A percentile compares a stretch with the other conserved stretches of the same genome.
Conservation (phyloP, 2,797 vertebrate species). For the Gobio occitaniae region DNA sequence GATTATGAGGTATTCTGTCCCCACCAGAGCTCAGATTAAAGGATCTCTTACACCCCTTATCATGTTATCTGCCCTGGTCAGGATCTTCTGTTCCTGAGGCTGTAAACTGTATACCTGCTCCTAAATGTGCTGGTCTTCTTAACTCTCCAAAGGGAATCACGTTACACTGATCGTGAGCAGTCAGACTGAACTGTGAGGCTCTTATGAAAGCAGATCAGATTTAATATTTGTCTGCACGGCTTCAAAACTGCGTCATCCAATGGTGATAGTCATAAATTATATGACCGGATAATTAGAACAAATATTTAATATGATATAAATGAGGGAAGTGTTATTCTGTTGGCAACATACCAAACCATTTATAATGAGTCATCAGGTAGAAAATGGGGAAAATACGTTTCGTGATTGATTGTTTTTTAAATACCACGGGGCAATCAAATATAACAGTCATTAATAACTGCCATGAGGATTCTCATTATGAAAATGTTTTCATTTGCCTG, state of each 20-base stretch:
- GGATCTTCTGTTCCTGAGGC: slow-evolving; percentile 47
- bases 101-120: slow-evolving; percentile 39
- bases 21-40: slow-evolving; percentile 11
- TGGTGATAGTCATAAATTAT: neutral
- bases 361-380: neutral
- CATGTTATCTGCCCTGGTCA: slow-evolving; percentile 51
- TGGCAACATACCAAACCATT: neutral
- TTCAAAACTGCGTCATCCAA: neutral
- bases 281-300: neutral
- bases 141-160: slow-evolving; percentile 14
- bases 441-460: neutral
- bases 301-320: neutral
- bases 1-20: slow-evolving; percentile 35
- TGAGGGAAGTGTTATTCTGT: neutral
- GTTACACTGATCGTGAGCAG: slow-evolving; percentile 1
- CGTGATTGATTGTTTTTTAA: slow-evolving; percentile 13
- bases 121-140: slow-evolving; percentile 24
- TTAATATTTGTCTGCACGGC: neutral
- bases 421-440: neutral
- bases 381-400: neutral
- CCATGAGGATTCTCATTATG: neutral
- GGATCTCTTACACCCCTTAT: slow-evolving; percentile 51
- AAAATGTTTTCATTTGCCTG: neutral
- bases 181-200: neutral
- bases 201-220: neutral